Base-by-base conservation (phyloP, 1,140 invertebrate species). In the Platorchestia sp. region DNA sequence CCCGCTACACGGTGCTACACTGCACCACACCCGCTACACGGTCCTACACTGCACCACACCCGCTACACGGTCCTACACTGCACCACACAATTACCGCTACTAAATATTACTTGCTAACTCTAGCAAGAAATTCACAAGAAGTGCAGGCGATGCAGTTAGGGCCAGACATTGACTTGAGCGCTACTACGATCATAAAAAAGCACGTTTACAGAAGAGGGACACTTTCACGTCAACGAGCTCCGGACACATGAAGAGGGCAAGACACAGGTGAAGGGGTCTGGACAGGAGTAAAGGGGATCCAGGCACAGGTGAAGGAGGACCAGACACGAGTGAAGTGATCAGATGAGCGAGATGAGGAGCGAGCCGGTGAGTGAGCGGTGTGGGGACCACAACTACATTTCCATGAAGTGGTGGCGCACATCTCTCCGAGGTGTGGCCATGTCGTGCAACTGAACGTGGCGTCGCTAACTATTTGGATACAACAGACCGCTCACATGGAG, bases 101-200 rank as follows among this genome's bases (percentile, higher is more conserved):
- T 3, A 27, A 10, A 75, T 75, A 75, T 10, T 75, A 36, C 27
- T 3, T 19, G 59, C 59, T 75, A 75, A 75, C 14, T 10, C 59
- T 36, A 75, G 1, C 3, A 75, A 75, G 14, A 75, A 75, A 36
- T 10, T 36, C 14, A 75, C 59, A 75, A 10, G 59, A 22, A 90
- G 87, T 42, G 87, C 87, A 90, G 42, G 87, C 41, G 87, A 90
- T 90, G 87, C 87, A 90, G 87, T 90, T 42, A 90, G 87, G 41
- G 87, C 87, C 10, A 14, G 59, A 36, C 59, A 10, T 10, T 3
- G 27, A 36, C 3, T 1, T 19, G 1, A 75, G 10, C 59, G 3
- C 59, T 36, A 75, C 1, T 75, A 36, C 36, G 27, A 36, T 27
- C 59, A n/a, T 75, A 22, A 36, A 75, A 27, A 75, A 75, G 59